A percentile compares a stretch with the other conserved stretches of the same genome.
Conservation (phyloP, 1,140 invertebrate species). For the Drosophila virilis region DNA sequence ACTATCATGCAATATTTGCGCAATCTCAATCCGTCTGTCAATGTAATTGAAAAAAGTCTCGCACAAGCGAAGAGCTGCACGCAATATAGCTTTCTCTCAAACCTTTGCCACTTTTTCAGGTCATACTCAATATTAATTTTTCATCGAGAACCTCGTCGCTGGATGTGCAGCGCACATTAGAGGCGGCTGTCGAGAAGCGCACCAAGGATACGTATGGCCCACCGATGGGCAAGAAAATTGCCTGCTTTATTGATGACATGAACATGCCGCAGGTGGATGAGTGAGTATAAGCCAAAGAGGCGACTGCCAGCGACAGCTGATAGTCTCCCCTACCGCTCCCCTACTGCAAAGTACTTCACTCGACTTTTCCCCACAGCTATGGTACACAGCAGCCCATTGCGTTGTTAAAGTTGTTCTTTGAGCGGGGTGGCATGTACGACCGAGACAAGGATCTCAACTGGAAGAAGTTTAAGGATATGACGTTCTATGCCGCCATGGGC, state of each 20-base stretch:
- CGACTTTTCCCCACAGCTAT: conserved; percentile 86
- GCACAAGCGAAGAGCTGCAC: conserved; percentile 23
- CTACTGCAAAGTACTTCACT: neutral
- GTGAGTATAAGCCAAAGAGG: conserved; percentile 50
- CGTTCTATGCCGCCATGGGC: conserved; percentile 92
- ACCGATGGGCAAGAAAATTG: conserved; percentile 92
- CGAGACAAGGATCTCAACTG: conserved; percentile 94
- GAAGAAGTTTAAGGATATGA: conserved; percentile 94
- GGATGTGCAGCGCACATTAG: conserved; percentile 94
- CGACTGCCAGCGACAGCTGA: conserved; percentile 18
- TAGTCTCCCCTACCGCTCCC: conserved; percentile 6
- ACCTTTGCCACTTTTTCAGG: conserved; percentile 79
- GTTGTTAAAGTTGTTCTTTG: conserved; percentile 93
- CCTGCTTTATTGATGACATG: conserved; percentile 96
- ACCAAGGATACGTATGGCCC: conserved; percentile 96
- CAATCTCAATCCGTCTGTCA: conserved; percentile 88
- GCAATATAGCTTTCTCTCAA: conserved; percentile 37
- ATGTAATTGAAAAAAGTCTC: conserved; percentile 86
- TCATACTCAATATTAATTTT: conserved; percentile 93
- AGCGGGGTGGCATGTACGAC: conserved; percentile 94
- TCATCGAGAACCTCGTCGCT: conserved; percentile 94
- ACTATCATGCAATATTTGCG: conserved; percentile 92
- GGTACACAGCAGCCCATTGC: conserved; percentile 97
- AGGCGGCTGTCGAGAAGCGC: conserved; percentile 93
- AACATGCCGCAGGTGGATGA: conserved; percentile 94